Evolutionary conservation across 2,888 invertebrate species (phyloP), one percentile per base, ranked within the genome.

Genomic region (Andricus quercusramuli): DNA sequence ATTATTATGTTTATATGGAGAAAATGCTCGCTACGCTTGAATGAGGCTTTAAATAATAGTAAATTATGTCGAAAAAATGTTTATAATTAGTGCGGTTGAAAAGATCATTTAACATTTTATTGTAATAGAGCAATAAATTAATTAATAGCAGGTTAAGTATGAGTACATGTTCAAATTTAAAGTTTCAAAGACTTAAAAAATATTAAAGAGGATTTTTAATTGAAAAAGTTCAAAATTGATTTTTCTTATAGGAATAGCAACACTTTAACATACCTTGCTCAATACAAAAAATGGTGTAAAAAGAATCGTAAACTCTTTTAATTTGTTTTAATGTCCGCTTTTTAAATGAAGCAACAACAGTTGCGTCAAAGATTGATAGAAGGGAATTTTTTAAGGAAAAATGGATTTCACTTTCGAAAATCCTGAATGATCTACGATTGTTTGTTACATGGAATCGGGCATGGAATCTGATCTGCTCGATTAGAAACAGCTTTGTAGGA

Each of bases 381-480:
- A 51, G 6, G 56, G 11, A 11, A n/a, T 2, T 25, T 15, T 62
- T 62, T 2, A 62, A 5, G 1, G 25, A 25, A 25, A 25, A 25
- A 25, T 15, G 6, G 1, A 62, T 62, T 62, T 62, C 62, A 29
- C 62, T 25, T 62, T 22, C 62, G 25, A 25, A 13, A 62, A 62
- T 62, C 15, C 25, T 25, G 62, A 62, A 25, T 62, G 15, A 25
- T 62, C 15, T 25, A 29, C 25, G 5, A 62, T 62, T 62, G 15
- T 15, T 25, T 25, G 25, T 62, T 62, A 15, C 22, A 25, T 29
- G 62, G 29, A 56, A 32, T 74, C 74, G n/a, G 32, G 37, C 22
- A 25, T 62, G 62, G 29, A 56, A 32, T 74, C 74, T 32, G 56
- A 74, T 74, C 20, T 74, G 20, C 25, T 15, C 11, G 47, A 56